Base-by-base conservation (phyloP, 2,888 invertebrate genomes). In the Diarsia mendica region DNA sequence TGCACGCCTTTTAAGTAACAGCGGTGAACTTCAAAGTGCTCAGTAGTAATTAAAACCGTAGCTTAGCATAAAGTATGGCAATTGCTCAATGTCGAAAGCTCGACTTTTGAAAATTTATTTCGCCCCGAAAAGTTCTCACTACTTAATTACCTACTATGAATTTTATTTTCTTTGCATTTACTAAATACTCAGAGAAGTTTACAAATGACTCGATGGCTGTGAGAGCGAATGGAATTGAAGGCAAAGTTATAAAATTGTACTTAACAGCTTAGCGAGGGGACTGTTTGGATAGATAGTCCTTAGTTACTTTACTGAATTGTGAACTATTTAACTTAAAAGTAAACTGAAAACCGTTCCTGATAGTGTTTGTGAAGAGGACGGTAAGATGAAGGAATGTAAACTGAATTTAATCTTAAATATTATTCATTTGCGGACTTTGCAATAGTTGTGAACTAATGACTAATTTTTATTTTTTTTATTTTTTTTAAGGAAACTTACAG, bases 41-140 rank as follows among this genome's bases (percentile, higher is more conserved):
- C 90, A 92, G 93, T 90, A 91, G 94, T 94, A 95, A 95, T 95
- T 95, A 95, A 95, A 94, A 94, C 92, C 90, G 90, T 84, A 90
- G 93, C 93, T 94, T 92, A 93, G 89, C 91, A 91, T 93, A 93
- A 94, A 95, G 94, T 93, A 91, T 89, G 92, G 92, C 93, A 93
- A 95, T 95, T 94, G 92, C 93, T 95, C 94, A 94, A 92, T 90
- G 95, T 93, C 95, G 85, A 82, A 86, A 88, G 77, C 90, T 90
- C 86, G 90, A 91, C 92, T 91, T 92, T 92, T 89, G 80, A 90
- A 91, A 92, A 91, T 90, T 88, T 90, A 90, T 91, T 89, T 89
- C 84, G 75, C 74, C 74, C 75, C 78, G 83, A 88, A 87, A 88
- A 90, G 79, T 82, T 87, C 84, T 82, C 73, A 83, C 82, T 81